Percentiles rank a stretch among this genome's conserved stretches.
Evolutionary conservation across 2,797 vertebrate species (phyloP).

Genomic region (Gallinago stenura): DNA sequence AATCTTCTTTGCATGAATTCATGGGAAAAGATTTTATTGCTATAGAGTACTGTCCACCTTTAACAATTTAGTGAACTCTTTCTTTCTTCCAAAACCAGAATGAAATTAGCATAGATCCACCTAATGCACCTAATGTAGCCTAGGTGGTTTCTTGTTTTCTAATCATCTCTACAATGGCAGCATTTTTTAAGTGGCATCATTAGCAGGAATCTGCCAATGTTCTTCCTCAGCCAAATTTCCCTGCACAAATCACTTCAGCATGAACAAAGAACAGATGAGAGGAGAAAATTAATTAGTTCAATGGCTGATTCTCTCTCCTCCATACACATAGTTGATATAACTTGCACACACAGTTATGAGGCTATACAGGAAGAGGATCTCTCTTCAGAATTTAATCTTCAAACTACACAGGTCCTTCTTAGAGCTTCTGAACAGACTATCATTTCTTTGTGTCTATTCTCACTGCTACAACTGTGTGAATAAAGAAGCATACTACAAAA

Average conservation of each 20-base stretch:
- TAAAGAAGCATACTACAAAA: background rate
- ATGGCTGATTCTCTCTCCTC: background rate
- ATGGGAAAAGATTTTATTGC: background rate
- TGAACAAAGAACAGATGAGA: conserved; percentile 25
- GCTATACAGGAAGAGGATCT: background rate
- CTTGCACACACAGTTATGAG: background rate
- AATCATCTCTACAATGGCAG: background rate
- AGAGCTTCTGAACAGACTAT: background rate
- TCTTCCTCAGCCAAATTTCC: conserved; percentile 5
- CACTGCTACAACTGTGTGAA: background rate
- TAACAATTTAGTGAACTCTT: background rate
- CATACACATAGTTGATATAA: background rate
- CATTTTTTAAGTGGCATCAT: conserved; percentile 12
- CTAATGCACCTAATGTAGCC: background rate
- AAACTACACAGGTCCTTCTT: background rate
- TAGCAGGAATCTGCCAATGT: background rate
- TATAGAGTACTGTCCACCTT: background rate
- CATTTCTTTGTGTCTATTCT: background rate
- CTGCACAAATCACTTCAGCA: background rate
- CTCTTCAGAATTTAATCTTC: background rate
- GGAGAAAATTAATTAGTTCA: conserved; percentile 2
- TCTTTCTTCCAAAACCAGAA: background rate
- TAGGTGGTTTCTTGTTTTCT: background rate
- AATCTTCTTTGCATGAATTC: conserved; percentile 3
- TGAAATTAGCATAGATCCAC: background rate